Evolutionary conservation across 2,113 vertebrate species (phyloP).

Genomic region (Ammodytes dubius): DNA sequence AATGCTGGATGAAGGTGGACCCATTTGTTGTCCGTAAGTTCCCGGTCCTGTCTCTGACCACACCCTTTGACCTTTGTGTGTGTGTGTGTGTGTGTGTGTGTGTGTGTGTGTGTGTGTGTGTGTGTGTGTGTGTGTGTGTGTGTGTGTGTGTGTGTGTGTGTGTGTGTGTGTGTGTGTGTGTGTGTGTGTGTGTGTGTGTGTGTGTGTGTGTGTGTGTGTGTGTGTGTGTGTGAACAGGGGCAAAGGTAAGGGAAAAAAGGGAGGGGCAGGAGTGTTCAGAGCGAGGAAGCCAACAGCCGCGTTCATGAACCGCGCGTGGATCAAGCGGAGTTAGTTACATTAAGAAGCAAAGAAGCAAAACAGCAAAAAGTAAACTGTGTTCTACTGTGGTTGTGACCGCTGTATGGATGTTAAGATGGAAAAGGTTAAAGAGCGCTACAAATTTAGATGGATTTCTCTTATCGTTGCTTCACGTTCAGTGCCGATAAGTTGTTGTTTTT

Average conservation of each 20-base stretch:
- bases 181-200: constrained; percentile 1
- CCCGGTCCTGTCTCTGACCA: constrained; percentile 76
- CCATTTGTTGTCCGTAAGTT: neutral
- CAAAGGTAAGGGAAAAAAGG: constrained; percentile 3
- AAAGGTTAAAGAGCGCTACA: constrained; percentile 43
- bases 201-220: constrained; percentile 19
- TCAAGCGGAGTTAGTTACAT: constrained; percentile 73
- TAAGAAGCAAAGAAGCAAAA: constrained; percentile 78
- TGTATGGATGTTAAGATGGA: constrained; percentile 57
- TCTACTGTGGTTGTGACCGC: constrained; percentile 39
- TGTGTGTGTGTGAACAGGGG: constrained; percentile 23
- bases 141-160: too few relatives aligned
- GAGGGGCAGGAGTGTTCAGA: constrained; percentile 18
- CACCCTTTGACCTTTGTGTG: constrained; percentile 31
- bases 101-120: too few relatives aligned
- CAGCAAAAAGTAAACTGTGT: constrained; percentile 40
- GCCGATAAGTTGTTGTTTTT: neutral
- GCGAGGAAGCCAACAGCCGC: constrained; percentile 62
- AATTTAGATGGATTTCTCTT: constrained; percentile 41
- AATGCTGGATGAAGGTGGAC: constrained; percentile 17
- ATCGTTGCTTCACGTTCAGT: constrained; percentile 20
- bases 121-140: neutral
- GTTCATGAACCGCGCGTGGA: constrained; percentile 29
- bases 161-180: too few relatives aligned
- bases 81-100: too few relatives aligned